Percentiles rank a stretch among this genome's conserved stretches.
phyloP scores from a whole-genome alignment of 2,888 invertebrate genomes.

The Drosophila mayaguana region DNA sequence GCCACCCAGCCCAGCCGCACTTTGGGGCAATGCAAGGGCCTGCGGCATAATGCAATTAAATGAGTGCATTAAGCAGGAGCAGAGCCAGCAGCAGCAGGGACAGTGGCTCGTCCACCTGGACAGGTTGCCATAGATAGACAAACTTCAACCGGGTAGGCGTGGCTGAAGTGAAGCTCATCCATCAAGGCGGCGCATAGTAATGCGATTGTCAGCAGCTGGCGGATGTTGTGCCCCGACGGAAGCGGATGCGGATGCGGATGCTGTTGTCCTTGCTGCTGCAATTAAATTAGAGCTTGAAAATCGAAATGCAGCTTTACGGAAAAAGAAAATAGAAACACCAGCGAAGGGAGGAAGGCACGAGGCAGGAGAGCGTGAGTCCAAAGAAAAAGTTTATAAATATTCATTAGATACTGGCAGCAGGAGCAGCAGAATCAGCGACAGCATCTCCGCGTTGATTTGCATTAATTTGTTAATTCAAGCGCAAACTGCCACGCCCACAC shows the following conservation, averaged over 20 bases:
- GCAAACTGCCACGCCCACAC: constrained; percentile 60
- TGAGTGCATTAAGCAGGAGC: constrained; percentile 72
- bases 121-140: constrained; percentile 65
- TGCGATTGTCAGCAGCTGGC: constrained; percentile 71
- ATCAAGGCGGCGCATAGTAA: constrained; percentile 69
- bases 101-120: background rate
- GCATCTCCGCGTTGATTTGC: constrained; percentile 58
- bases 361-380: background rate
- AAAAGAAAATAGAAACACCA: constrained; percentile 18
- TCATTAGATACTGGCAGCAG: constrained; percentile 59
- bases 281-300: constrained; percentile 74
- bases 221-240: constrained; percentile 65
- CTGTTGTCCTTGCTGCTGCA: constrained; percentile 55
- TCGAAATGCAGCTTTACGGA: constrained; percentile 43
- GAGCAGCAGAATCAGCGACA: background rate
- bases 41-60: constrained; percentile 81
- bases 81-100: constrained; percentile 15
- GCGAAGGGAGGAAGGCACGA: no score
- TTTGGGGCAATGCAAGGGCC: constrained; percentile 62
- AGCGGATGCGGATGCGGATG: constrained; percentile 73
- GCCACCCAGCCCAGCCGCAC: constrained; percentile 36
- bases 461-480: constrained; percentile 82
- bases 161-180: constrained; percentile 46
- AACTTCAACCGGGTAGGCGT: constrained; percentile 12
- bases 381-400: constrained; percentile 68